Evolutionary conservation across 2,888 invertebrate species (phyloP), one percentile per base, ranked within the genome.

Genomic region (Busseola fusca): DNA sequence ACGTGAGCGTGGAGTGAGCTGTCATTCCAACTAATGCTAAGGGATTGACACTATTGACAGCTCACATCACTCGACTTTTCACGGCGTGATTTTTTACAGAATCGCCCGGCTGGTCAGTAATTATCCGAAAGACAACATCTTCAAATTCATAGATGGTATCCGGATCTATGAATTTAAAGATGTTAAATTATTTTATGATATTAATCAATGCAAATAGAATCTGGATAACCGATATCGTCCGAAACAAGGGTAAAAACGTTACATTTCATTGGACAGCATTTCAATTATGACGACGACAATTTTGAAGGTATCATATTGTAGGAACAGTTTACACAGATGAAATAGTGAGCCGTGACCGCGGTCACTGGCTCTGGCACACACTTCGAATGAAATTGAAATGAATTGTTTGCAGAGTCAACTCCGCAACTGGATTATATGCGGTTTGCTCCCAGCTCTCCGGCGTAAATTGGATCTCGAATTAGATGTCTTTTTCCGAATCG

Each of bases 391-490:
- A 93, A 93, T 92, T 91, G 91, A 92, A 94, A 94, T 94, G 91
- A 93, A 94, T 93, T 93, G 94, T 94, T 93, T 93, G 93, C 89
- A 78, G 89, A 91, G 91, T 90, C 89, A 87, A 89, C 90, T 86
- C 81, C 83, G 85, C 87, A 86, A 86, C 89, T 87, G 88, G 89
- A 90, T 90, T 90, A 90, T 90, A 87, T 91, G 93, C 88, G 92
- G 93, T 90, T 91, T 87, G 87, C 88, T 87, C 88, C 80, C 87
- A n/a, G 81, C 88, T 85, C 88, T 85, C 85, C 81, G 72, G 87
- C 88, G 91, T 89, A 91, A 93, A 94, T 94, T 94, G 93, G 89
- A 92, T 93, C 90, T 87, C 88, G 90, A 91, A 92, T 92, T 90
- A 90, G 91, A 92, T 90, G 92, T 92, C 91, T 91, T 91, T 92